phyloP scores from a whole-genome alignment of 1,140 invertebrate genomes.

The Dinoponera quadriceps region DNA sequence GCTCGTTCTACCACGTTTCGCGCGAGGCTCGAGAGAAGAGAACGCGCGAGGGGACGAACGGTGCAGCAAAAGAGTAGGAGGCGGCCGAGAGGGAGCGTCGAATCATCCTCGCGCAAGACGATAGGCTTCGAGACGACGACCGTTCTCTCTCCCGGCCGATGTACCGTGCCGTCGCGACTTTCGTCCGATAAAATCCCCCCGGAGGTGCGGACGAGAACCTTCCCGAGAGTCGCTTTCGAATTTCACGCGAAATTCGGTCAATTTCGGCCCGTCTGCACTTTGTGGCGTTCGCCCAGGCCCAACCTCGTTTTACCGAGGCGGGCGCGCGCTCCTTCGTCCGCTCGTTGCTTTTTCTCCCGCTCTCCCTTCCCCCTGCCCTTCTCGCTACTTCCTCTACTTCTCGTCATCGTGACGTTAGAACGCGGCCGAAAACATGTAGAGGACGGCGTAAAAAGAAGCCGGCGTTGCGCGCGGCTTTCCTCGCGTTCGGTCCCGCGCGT shows the following conservation, averaged over 20 bases:
- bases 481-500: conserved; percentile 68
- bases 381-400: not conserved
- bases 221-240: conserved; percentile 66
- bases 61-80: conserved; percentile 55
- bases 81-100: not conserved
- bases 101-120: conserved; percentile 67
- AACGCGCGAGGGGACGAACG: conserved; percentile 18
- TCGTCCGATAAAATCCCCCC: conserved; percentile 67
- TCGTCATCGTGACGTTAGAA: conserved; percentile 9
- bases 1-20: conserved; percentile 59
- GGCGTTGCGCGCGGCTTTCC: conserved; percentile 46
- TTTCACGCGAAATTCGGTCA: conserved; percentile 71
- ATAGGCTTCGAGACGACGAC: conserved; percentile 62
- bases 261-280: conserved; percentile 58
- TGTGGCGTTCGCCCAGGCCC: not conserved
- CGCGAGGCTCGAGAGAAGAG: not conserved
- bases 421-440: not conserved
- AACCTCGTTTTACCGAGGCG: conserved; percentile 15
- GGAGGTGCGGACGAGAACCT: conserved; percentile 44
- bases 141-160: not conserved
- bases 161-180: conserved; percentile 46
- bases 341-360: conserved; percentile 42
- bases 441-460: conserved; percentile 36
- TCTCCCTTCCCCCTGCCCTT: not conserved
- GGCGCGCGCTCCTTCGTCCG: not conserved